Percentiles rank a stretch among this genome's conserved stretches.
These are phyloP conservation scores for Datnioides undecimradiatus DNA, from an alignment of 2,113 vertebrate species.

Conservation along the genomic window DNA sequence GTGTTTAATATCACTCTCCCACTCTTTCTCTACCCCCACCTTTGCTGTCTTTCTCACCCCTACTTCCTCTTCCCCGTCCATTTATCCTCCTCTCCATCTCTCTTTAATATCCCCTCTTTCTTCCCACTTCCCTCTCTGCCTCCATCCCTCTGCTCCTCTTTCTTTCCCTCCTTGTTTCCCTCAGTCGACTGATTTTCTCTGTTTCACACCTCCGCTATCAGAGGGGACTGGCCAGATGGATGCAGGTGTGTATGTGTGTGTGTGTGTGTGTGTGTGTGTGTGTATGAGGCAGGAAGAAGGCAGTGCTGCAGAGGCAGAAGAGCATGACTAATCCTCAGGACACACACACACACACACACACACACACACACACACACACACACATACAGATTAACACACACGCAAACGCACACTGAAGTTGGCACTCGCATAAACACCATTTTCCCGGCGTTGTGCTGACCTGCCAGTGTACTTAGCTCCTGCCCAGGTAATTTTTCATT, in stretches of 20 bases:
- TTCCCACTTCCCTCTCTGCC: constrained; percentile 45
- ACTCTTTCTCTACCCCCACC: constrained; percentile 60
- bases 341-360: constrained; percentile 55
- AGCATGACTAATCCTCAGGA: constrained; percentile 78
- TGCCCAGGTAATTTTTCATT: constrained; percentile 80
- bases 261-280: constrained; percentile 36
- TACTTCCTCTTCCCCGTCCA: constrained; percentile 54
- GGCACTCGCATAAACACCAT: constrained; percentile 69
- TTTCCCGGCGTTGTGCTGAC: constrained; percentile 71
- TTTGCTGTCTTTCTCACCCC: constrained; percentile 47
- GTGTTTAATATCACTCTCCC: constrained; percentile 82
- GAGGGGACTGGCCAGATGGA: constrained; percentile 78
- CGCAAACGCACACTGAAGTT: constrained; percentile 55
- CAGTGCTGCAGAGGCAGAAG: constrained; percentile 74
- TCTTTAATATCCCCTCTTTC: constrained; percentile 65
- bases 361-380: constrained; percentile 44
- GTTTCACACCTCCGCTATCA: constrained; percentile 76
- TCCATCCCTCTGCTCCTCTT: constrained; percentile 56
- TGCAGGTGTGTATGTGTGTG: constrained; percentile 71
- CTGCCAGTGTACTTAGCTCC: constrained; percentile 76
- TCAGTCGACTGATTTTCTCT: constrained; percentile 71
- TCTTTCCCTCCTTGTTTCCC: constrained; percentile 45
- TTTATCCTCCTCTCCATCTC: constrained; percentile 67
- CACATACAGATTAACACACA: constrained; percentile 29
- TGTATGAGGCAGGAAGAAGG: constrained; percentile 54